Base-by-base conservation (phyloP, 2,888 invertebrate species). In the Trachelus troglodyta region DNA sequence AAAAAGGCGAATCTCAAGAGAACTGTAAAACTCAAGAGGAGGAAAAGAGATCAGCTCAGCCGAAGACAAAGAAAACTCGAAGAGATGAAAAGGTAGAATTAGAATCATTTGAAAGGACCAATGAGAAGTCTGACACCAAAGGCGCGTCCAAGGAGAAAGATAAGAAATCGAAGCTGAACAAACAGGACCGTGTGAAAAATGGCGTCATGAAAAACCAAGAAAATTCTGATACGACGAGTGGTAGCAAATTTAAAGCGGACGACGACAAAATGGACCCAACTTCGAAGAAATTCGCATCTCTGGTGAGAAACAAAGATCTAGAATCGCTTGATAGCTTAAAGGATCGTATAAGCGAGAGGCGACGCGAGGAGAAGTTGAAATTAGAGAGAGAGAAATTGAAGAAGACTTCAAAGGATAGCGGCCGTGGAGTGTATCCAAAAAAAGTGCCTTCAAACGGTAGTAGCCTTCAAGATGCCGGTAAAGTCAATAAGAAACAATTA, bases 181-280 rank as follows among this genome's bases (percentile, higher is more conserved):
- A 92, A 81, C 93, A 93, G 56, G 88, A 89, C 92, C 94, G 87
- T 93, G 94, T 80, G 93, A 95, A 90, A 93, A 94, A 90, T 90
- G 95, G 82, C 88, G 94, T 85, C 92, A 93, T 88, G 91, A 94
- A 85, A 92, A 93, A 71, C 92, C 92, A 84, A 92, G 92, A 82
- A 92, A 92, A 92, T 91, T 92, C 93, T 81, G 92, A 93, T 34
- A 89, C 93, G 6, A 90, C 92, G 82, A 92, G 92, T 79, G 90
- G 90, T 73, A 93, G 93, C 85, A 92, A 92, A 81, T 92, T 92
- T 85, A 86, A 90, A 79, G 89, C 86, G 78, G 92, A 92, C 35
- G 81, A 81, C 68, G 80, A 83, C 31, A 85, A 85, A 77, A 84
- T 79, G n/a, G 89, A 89, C 75, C 85, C 89, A 79, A 81, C 86